Evolutionary conservation across 2,797 vertebrate species (phyloP).

Genomic region (Semaprochilodus insignis): DNA sequence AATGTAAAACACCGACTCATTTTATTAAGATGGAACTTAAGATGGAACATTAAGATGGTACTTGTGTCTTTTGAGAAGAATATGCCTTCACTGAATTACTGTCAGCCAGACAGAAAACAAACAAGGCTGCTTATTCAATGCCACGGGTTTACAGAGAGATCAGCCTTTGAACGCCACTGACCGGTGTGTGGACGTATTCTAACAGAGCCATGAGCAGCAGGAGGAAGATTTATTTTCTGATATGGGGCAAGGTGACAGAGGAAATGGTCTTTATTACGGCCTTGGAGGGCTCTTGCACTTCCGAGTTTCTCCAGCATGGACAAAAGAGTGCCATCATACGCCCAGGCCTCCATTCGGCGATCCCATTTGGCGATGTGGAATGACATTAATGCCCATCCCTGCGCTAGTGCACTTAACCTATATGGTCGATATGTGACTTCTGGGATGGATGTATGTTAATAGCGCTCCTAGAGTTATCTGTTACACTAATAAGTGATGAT

Average conservation of each 20-base stretch:
- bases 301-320: slow-evolving; percentile 17
- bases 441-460: slow-evolving; percentile 17
- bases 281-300: slow-evolving; percentile 23
- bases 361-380: slow-evolving; percentile 34
- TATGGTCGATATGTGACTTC: slow-evolving; percentile 23
- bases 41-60: no score
- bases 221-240: slow-evolving; percentile 45
- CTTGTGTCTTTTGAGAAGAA: neutral
- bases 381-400: slow-evolving; percentile 43
- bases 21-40: neutral
- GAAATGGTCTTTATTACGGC: slow-evolving; percentile 39
- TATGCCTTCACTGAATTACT: neutral
- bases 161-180: neutral
- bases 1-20: neutral
- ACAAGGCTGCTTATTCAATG: neutral
- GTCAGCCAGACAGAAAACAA: neutral
- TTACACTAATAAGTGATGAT: slow-evolving; percentile 46
- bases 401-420: slow-evolving; percentile 28
- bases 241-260: slow-evolving; percentile 19
- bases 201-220: slow-evolving; percentile 7
- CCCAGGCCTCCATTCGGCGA: slow-evolving; percentile 28
- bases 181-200: neutral
- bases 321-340: slow-evolving; percentile 8
- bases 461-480: slow-evolving; percentile 28
- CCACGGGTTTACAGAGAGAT: slow-evolving; percentile 5